Base-by-base conservation (phyloP, 1,140 invertebrate genomes). In the Megalopta genalis region DNA sequence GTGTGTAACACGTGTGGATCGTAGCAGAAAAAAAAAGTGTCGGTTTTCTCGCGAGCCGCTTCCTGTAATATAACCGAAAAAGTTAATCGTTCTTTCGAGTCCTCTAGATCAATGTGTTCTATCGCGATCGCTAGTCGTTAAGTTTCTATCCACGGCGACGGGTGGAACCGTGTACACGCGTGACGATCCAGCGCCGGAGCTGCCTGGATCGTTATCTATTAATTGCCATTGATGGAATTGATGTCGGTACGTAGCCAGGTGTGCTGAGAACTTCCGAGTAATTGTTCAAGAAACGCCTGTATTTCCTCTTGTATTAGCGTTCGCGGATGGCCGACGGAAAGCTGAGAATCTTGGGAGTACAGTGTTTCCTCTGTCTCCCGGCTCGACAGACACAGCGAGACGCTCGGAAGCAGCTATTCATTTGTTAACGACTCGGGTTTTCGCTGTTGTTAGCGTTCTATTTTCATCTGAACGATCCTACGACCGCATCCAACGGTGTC, bases 181-280 rank as follows among this genome's bases (percentile, higher is more conserved):
- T 21, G 49, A 14, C 49, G 49, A 52, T 16, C 49, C 49, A 52
- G 18, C 46, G 27, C 57, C 27, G 25, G 21, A 54, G 21, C 18
- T 9, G 54, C 69, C 81, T 74, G 60, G 85, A 81, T 80, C 83
- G 79, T 86, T 89, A 82, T 84, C 88, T 86, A 87, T 86, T 85
- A 88, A 57, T 89, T 89, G 89, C 89, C 90, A 87, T 88, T 88
- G 86, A 92, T 91, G 91, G 91, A 92, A 92, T 92, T 92, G 91
- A 92, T 90, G 86, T 90, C 83, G 77, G 71, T 87, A 83, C 79
- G 86, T 85, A 87, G 86, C 74, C 67, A 80, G 67, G 16, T 82
- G 83, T 86, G 85, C 80, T 59, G 59, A 66, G 39, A 72, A 66
- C 77, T 79, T 73, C 82, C 54, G 54, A 85, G 52, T 85, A 80